Conservation (phyloP, 2,113 vertebrate genomes). For the Oncorhynchus masou region DNA sequence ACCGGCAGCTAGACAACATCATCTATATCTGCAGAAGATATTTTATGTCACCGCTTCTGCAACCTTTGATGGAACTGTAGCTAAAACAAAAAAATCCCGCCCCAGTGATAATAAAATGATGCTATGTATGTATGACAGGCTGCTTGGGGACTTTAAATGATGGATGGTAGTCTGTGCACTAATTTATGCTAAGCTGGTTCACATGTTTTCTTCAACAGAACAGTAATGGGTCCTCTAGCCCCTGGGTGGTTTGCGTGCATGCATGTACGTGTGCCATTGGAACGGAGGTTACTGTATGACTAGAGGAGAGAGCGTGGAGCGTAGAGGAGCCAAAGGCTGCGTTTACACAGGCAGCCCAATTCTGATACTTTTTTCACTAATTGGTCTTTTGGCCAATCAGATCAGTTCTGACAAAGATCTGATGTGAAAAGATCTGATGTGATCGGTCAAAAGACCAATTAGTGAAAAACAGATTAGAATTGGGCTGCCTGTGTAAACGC, state of each 20-base stretch:
- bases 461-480: no score
- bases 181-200: constrained; percentile 53
- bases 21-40: constrained; percentile 27
- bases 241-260: constrained; percentile 32
- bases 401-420: no score
- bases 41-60: constrained; percentile 23
- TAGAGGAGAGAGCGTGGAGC: neutral
- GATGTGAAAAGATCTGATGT: no score
- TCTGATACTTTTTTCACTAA: no score
- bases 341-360: no score
- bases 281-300: constrained; percentile 22
- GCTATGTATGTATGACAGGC: constrained; percentile 49
- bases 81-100: constrained; percentile 35
- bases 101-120: constrained; percentile 51
- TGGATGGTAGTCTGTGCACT: constrained; percentile 49
- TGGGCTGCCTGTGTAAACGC: neutral
- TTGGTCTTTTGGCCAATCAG: no score
- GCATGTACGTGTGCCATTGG: constrained; percentile 31
- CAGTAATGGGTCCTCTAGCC: constrained; percentile 44
- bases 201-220: constrained; percentile 40
- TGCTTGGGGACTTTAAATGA: constrained; percentile 53
- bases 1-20: neutral
- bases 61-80: constrained; percentile 32
- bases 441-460: no score
- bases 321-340: no score